phyloP scores from a whole-genome alignment of 2,797 vertebrate species.

The Heterohyrax brucei region DNA sequence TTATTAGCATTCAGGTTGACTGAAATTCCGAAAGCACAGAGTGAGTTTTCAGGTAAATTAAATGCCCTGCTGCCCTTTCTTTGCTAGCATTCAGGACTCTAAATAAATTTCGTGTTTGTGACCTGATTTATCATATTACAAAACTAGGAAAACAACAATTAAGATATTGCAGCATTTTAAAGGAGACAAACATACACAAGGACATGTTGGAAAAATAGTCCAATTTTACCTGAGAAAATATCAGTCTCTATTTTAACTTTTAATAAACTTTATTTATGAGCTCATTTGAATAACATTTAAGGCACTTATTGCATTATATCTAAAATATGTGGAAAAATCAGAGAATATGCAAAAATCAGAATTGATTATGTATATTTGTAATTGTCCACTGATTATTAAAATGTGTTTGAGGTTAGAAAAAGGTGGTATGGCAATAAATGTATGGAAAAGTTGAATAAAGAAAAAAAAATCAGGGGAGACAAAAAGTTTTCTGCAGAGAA shows the following conservation, averaged over 20 bases:
- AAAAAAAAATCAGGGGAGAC: neutral
- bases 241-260: neutral
- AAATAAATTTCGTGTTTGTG: neutral
- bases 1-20: conserved; percentile 16
- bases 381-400: neutral
- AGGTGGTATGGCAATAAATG: neutral
- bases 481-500: neutral
- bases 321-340: neutral
- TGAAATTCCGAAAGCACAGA: conserved; percentile 58
- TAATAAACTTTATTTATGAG: conserved; percentile 29
- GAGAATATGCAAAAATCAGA: neutral
- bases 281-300: neutral
- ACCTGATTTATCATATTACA: neutral
- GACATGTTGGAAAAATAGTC: neutral
- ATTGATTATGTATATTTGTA: neutral
- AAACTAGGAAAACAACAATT: neutral
- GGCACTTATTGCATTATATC: neutral
- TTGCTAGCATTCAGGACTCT: neutral
- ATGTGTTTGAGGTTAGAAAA: conserved; percentile 25
- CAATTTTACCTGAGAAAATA: neutral
- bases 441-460: neutral
- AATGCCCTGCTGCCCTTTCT: conserved; percentile 32
- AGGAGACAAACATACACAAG: neutral
- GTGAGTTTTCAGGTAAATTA: neutral
- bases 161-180: conserved; percentile 30